Evolutionary conservation across 2,797 vertebrate genomes (phyloP).

Genomic region (Sternarchorhynchus goeldii): DNA sequence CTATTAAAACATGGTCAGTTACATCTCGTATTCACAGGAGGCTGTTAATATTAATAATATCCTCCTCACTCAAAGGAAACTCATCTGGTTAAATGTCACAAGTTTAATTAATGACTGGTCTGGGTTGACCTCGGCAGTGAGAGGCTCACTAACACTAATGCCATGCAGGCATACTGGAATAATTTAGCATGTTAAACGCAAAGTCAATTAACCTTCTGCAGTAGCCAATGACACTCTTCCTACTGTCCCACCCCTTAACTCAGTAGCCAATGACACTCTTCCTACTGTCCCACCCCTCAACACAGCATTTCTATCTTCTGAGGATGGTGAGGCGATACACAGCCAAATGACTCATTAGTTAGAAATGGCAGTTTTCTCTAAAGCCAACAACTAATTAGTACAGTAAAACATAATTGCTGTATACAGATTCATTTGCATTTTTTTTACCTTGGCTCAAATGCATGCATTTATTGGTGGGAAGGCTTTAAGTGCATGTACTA

Average conservation of each 20-base stretch:
- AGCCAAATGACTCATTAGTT: slow-evolving; percentile 51
- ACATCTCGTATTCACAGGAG: slow-evolving; percentile 77
- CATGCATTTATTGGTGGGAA: slow-evolving; percentile 5
- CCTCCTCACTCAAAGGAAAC: slow-evolving; percentile 85
- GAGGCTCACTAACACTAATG: slow-evolving; percentile 77
- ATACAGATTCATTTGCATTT: slow-evolving; percentile 49
- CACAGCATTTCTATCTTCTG: slow-evolving; percentile 13
- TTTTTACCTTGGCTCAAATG: slow-evolving; percentile 40
- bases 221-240: slow-evolving; percentile 50
- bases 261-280: slow-evolving; percentile 50
- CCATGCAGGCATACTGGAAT: slow-evolving; percentile 68
- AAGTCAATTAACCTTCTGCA: slow-evolving; percentile 61
- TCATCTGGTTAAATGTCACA: slow-evolving; percentile 86
- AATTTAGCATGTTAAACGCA: slow-evolving; percentile 65
- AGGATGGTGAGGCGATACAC: slow-evolving; percentile 50
- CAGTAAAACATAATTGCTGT: slow-evolving; percentile 45
- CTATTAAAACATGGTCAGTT: slow-evolving; percentile 74
- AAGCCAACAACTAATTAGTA: slow-evolving; percentile 41
- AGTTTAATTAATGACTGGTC: slow-evolving; percentile 86
- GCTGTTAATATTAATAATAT: slow-evolving; percentile 86
- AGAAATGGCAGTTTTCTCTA: slow-evolving; percentile 37
- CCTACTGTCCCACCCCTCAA: slow-evolving; percentile 21
- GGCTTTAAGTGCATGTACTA: slow-evolving; percentile 3
- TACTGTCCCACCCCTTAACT: slow-evolving; percentile 19
- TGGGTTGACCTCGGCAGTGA: slow-evolving; percentile 70